These are phyloP conservation scores for Ennomos fuscantarius DNA, from an alignment of 2,888 invertebrate genomes.

Conservation along the genomic window DNA sequence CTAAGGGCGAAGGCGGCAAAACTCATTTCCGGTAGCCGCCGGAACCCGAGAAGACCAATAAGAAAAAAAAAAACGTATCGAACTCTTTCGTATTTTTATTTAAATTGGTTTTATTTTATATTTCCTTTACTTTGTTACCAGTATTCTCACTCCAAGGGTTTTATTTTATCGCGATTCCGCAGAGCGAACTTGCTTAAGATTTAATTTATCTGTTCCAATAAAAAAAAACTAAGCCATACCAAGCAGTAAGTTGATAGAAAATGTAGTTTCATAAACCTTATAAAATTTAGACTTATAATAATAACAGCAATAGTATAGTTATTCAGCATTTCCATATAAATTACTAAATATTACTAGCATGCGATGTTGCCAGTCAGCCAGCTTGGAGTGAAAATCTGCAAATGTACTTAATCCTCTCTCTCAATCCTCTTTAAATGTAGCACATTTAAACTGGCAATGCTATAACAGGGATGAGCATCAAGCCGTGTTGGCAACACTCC, in stretches of 20 bases:
- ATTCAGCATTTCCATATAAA: no score
- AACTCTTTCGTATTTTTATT: constrained; percentile 63
- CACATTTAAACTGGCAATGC: constrained; percentile 55
- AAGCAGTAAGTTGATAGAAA: neutral
- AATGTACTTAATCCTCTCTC: constrained; percentile 27
- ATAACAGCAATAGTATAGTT: no score
- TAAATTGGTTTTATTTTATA: constrained; percentile 62
- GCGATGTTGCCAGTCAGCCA: constrained; percentile 5
- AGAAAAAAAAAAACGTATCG: constrained; percentile 76
- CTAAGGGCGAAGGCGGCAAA: constrained; percentile 55
- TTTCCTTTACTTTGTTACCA: constrained; percentile 37
- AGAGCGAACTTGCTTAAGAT: constrained; percentile 12
- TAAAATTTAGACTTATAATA: no score
- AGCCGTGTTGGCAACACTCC: constrained; percentile 67
- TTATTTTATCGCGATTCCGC: constrained; percentile 11
- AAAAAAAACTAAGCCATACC: neutral
- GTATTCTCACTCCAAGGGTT: constrained; percentile 14
- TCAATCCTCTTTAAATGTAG: constrained; percentile 38
- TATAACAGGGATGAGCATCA: constrained; percentile 49
- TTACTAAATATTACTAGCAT: neutral
- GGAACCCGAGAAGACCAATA: constrained; percentile 75
- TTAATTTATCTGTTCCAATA: constrained; percentile 6
- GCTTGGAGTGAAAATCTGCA: constrained; percentile 26
- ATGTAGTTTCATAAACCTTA: neutral
- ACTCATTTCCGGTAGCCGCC: constrained; percentile 80